Percentiles rank a stretch among this genome's conserved stretches.
These are phyloP conservation scores for Dolichopus griseipennis DNA, from an alignment of 2,888 invertebrate genomes.

Conservation along the genomic window DNA sequence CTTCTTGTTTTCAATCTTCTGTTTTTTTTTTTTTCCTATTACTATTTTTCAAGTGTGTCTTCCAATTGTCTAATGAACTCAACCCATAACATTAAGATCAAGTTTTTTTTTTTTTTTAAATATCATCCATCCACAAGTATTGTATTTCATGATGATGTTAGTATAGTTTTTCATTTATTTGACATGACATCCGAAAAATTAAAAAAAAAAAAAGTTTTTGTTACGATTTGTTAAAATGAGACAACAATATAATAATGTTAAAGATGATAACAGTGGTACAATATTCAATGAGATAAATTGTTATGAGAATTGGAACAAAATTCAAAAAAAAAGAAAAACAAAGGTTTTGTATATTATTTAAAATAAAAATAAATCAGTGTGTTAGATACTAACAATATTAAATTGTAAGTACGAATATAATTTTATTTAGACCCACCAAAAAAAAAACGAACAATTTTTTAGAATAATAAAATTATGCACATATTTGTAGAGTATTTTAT, in stretches of 20 bases:
- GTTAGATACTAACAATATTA: too few species aligned
- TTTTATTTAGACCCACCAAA: too few species aligned
- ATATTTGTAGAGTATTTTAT: too few species aligned
- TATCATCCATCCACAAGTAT: not conserved
- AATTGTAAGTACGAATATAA: too few species aligned
- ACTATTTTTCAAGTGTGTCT: not conserved
- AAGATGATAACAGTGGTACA: not conserved
- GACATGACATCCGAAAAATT: too few species aligned
- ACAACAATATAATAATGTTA: not conserved
- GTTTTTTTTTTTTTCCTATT: not conserved
- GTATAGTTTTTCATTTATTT: too few species aligned
- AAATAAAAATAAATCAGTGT: too few species aligned
- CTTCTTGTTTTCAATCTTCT: not conserved
- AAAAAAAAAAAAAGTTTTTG: too few species aligned
- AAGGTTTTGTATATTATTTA: not conserved
- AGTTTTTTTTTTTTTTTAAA: not conserved
- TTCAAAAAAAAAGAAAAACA: not conserved
- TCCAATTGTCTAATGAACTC: not conserved
- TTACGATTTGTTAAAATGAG: not conserved
- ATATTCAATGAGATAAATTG: conserved; percentile 8
- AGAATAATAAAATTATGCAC: too few species aligned
- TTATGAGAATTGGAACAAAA: conserved; percentile 6
- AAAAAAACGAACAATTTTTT: too few species aligned
- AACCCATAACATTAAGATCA: not conserved
- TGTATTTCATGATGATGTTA: not conserved